phyloP scores from a whole-genome alignment of 2,113 vertebrate species.

The Odocoileus virginianus region DNA sequence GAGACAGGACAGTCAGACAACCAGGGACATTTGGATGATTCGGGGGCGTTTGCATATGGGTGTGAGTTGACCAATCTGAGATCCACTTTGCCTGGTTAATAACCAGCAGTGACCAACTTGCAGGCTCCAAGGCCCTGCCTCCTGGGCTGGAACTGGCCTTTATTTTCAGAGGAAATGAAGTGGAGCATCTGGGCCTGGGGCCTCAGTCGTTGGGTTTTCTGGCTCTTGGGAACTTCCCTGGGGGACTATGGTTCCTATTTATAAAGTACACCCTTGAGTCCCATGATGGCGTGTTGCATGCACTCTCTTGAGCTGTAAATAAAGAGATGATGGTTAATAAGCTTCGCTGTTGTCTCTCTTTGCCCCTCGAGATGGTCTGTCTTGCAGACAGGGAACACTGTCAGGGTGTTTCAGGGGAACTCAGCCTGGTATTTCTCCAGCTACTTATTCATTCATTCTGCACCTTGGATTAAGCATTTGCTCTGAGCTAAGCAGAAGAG shows the following conservation, averaged over 20 bases:
- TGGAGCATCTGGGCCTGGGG: not conserved
- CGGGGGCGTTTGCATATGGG: not conserved
- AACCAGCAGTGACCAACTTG: no score
- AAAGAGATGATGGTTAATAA: constrained; percentile 71
- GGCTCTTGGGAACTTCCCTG: constrained; percentile 64
- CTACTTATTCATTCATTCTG: not conserved
- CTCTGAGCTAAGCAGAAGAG: not conserved
- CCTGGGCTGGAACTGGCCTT: not conserved
- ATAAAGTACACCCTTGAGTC: constrained; percentile 22
- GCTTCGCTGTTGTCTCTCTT: not conserved
- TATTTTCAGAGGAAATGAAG: not conserved
- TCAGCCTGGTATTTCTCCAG: not conserved
- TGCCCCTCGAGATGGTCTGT: not conserved
- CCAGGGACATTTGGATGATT: not conserved
- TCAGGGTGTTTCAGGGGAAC: not conserved
- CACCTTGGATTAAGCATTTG: not conserved
- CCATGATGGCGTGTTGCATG: constrained; percentile 73
- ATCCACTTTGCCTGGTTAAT: not conserved
- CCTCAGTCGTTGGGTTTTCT: constrained; percentile 44
- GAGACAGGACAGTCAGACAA: not conserved
- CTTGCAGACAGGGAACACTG: not conserved
- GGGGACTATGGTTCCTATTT: constrained; percentile 57
- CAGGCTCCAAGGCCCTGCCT: not conserved
- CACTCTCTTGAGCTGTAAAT: constrained; percentile 77
- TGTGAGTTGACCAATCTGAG: not conserved